phyloP scores from a whole-genome alignment of 1,140 invertebrate species.

The Bradynema listronoti region DNA sequence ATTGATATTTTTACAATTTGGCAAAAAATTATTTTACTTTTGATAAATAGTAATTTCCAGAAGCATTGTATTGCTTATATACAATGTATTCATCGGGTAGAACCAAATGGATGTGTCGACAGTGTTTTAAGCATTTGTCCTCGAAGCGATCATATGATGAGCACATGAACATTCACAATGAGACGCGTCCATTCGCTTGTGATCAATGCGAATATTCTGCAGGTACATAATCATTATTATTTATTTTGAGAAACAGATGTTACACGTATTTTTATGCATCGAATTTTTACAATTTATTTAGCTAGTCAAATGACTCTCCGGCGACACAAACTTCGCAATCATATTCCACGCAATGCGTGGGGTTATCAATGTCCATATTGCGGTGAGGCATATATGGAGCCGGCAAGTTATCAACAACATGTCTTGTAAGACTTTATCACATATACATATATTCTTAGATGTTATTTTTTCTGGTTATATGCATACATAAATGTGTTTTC shows the following conservation, averaged over 20 bases:
- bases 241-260: slow-evolving; percentile 3
- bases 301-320: slow-evolving; percentile 57
- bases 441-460: background rate
- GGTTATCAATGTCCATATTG: slow-evolving; percentile 55
- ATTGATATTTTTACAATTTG: too few species aligned
- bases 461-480: too few species aligned
- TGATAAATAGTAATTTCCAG: too few species aligned
- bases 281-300: slow-evolving; percentile 27
- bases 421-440: slow-evolving; percentile 40
- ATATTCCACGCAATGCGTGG: slow-evolving; percentile 45
- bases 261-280: background rate
- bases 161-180: slow-evolving; percentile 45
- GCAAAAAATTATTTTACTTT: too few species aligned
- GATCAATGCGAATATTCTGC: slow-evolving; percentile 54
- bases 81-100: slow-evolving; percentile 5
- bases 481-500: too few species aligned
- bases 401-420: slow-evolving; percentile 56
- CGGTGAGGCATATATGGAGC: slow-evolving; percentile 51
- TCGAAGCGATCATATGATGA: slow-evolving; percentile 55
- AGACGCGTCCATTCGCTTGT: slow-evolving; percentile 48
- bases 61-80: too few species aligned
- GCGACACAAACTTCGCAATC: slow-evolving; percentile 51
- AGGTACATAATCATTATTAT: slow-evolving; percentile 34
- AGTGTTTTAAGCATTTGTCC: slow-evolving; percentile 46
- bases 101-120: slow-evolving; percentile 10